Evolutionary conservation across 2,797 vertebrate genomes (phyloP), one percentile per base, ranked within the genome.

Genomic region (Peromyscus eremicus): DNA sequence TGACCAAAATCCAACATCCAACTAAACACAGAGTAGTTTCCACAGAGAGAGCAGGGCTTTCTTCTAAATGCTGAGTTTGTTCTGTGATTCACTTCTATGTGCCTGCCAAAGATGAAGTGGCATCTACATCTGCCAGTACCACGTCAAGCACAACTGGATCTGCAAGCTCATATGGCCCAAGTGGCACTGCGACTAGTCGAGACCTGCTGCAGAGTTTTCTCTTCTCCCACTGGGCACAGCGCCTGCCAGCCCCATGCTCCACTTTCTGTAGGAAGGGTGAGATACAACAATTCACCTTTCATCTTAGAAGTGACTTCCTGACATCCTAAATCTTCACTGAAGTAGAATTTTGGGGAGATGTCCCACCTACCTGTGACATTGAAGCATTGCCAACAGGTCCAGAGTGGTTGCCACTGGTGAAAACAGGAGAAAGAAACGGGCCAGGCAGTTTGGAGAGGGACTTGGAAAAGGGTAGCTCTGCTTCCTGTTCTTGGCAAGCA

Each of bases 221-320:
- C 73, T 88, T 83, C 66, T 73, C 40, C 81, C 75, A 60, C 27
- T 43, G 23, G 91, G 46, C 43, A 43, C 62, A 46, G 37, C 25
- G 6, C 40, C 40, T 85, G 43, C 62, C 29, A 64, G 40, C 29
- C 7, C 17, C 10, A 23, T 46, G 40, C 12, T 83, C 62, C 43
- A 85, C 64, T 85, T 85, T 49, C 66, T 43, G 88, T 89, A 64
- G 64, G 19, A 75, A 55, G 62, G 12, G 14, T 66, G 52, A 71
- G 55, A 73, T 71, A 25, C 46, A 89, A 70, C 60, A 37, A 77
- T 27, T 93, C 82, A 60, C 8, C 29, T 79, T 95, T 97, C 43
- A 49, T 29, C 66, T 94, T 77, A 32, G 49, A 96, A 70, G 40
- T 71, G 57, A 4, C 23, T 82, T n/a, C 73, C 84, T 88, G 76